These are phyloP conservation scores for Diarsia mendica DNA, from an alignment of 2,888 invertebrate genomes.

Conservation along the genomic window DNA sequence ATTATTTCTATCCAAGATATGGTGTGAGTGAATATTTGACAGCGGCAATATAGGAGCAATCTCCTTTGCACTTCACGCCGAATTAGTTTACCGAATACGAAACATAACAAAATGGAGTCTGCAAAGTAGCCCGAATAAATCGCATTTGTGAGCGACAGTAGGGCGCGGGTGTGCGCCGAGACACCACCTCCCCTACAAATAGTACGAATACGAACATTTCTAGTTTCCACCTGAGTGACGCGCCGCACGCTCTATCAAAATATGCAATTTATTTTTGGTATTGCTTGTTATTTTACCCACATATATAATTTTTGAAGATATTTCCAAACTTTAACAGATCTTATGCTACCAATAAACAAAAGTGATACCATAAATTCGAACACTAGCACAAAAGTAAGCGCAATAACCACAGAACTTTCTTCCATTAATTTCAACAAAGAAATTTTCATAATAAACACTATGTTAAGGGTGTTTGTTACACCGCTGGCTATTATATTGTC, in stretches of 20 bases:
- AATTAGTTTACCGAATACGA: conserved; percentile 72
- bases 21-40: conserved; percentile 40
- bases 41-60: conserved; percentile 52
- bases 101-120: conserved; percentile 76
- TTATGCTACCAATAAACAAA: conserved; percentile 46
- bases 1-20: conserved; percentile 24
- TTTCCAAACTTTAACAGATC: conserved; percentile 28
- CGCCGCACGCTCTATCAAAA: conserved; percentile 79
- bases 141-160: conserved; percentile 76
- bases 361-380: conserved; percentile 39
- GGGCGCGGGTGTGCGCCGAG: conserved; percentile 64
- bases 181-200: conserved; percentile 65
- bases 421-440: conserved; percentile 52
- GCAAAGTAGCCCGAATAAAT: conserved; percentile 81
- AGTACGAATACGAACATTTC: conserved; percentile 77
- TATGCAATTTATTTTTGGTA: conserved; percentile 82
- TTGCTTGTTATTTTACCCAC: conserved; percentile 74
- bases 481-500: conserved; percentile 53
- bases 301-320: conserved; percentile 59
- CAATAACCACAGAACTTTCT: conserved; percentile 52
- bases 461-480: conserved; percentile 51
- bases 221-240: conserved; percentile 81
- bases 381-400: conserved; percentile 33
- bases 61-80: conserved; percentile 65
- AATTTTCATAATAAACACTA: conserved; percentile 60